Evolutionary conservation across 2,113 vertebrate species (phyloP).

Genomic region (Malurus melanocephalus): DNA sequence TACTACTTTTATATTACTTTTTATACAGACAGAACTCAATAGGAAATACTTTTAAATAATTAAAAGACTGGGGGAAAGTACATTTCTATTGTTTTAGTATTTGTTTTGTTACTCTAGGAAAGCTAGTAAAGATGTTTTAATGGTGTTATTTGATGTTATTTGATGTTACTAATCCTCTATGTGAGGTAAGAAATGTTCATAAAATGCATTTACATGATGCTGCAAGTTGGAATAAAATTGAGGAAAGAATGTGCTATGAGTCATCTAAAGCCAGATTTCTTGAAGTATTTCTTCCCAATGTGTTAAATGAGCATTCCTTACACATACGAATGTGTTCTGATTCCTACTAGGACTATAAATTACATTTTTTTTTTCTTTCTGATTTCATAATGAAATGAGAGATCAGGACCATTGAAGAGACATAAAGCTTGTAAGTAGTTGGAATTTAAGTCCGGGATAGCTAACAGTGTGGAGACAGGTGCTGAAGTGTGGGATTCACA

Average conservation of each 20-base stretch:
- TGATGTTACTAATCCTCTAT: not conserved
- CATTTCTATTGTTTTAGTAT: not conserved
- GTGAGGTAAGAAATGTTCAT: not conserved
- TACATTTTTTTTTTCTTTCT: not conserved
- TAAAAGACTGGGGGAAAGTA: not conserved
- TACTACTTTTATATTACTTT: not conserved
- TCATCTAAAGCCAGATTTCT: not conserved
- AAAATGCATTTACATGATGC: not conserved
- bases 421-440: not conserved
- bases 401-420: not conserved
- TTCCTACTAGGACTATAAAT: not conserved
- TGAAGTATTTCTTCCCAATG: not conserved
- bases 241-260: not conserved
- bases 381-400: not conserved
- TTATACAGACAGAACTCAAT: not conserved
- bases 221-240: not conserved
- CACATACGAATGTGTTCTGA: not conserved
- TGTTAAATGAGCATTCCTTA: not conserved
- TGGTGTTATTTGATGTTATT: not conserved
- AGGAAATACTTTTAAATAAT: not conserved
- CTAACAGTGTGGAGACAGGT: not conserved
- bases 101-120: not conserved
- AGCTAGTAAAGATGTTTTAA: not conserved
- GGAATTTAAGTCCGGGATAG: not conserved
- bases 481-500: not conserved